Evolutionary conservation across 2,797 vertebrate species (phyloP).

Genomic region (Helarctos malayanus): DNA sequence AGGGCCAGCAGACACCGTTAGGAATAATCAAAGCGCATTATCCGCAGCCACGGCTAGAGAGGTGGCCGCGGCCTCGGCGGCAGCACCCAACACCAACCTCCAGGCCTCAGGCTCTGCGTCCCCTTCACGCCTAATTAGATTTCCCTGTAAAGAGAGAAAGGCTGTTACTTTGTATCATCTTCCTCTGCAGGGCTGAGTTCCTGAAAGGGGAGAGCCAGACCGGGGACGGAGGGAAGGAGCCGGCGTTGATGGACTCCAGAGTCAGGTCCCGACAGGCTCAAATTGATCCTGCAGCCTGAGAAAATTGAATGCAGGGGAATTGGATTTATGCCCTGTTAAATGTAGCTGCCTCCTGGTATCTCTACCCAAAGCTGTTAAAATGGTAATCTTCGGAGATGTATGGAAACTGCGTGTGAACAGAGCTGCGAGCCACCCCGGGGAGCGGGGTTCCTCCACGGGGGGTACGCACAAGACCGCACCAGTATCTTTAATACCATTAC

Average conservation of each 20-base stretch:
- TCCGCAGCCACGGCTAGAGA: background rate
- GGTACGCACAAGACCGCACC: constrained; percentile 67
- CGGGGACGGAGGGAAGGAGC: constrained; percentile 56
- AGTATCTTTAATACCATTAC: constrained; percentile 80
- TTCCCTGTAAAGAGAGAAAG: constrained; percentile 87
- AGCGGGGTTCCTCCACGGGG: constrained; percentile 68
- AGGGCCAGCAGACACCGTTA: accelerated
- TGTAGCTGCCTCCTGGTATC: constrained; percentile 86
- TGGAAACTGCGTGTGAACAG: constrained; percentile 86
- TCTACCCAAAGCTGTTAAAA: constrained; percentile 87
- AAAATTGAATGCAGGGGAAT: constrained; percentile 87
- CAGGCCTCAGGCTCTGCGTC: constrained; percentile 71
- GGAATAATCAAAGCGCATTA: background rate
- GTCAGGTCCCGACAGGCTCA: constrained; percentile 88
- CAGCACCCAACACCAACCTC: constrained; percentile 59
- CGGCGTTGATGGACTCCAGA: constrained; percentile 87
- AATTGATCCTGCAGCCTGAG: constrained; percentile 88
- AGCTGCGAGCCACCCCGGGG: constrained; percentile 76
- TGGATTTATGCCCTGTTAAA: constrained; percentile 88
- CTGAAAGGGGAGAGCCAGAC: constrained; percentile 51
- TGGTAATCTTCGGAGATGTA: constrained; percentile 87
- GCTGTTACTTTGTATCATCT: constrained; percentile 84
- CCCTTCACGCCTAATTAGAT: constrained; percentile 88
- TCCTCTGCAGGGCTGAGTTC: constrained; percentile 81
- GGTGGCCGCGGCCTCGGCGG: background rate